These are phyloP conservation scores for Gymnogyps californianus DNA, from an alignment of 2,113 vertebrate genomes.

Conservation along the genomic window DNA sequence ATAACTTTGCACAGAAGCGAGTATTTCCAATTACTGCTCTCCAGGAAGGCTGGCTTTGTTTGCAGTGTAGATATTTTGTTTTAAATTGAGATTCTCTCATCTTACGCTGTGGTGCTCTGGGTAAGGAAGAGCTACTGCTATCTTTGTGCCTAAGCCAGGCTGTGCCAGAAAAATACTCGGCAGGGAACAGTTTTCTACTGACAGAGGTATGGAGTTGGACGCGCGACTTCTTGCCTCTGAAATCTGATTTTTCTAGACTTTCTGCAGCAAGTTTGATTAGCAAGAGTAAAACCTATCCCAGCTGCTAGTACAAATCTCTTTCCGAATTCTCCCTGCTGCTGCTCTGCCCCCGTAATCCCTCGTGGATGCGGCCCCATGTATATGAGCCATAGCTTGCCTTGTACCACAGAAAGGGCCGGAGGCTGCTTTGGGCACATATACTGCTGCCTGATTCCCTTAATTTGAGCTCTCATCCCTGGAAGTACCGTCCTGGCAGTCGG, in stretches of 20 bases:
- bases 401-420: neutral
- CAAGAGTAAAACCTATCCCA: neutral
- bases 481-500: rapidly evolving
- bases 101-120: neutral
- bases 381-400: neutral
- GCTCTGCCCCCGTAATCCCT: neutral
- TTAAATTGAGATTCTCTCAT: neutral
- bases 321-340: neutral
- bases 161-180: neutral
- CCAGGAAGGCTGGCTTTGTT: neutral
- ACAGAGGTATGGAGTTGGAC: neutral
- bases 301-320: neutral
- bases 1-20: rapidly evolving
- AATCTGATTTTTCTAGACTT: neutral
- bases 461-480: neutral
- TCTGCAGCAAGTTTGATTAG: neutral
- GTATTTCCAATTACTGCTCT: neutral
- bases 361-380: rapidly evolving
- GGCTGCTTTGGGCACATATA: neutral
- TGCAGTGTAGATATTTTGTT: neutral
- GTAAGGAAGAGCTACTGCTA: neutral
- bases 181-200: neutral
- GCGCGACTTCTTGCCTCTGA: neutral
- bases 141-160: neutral
- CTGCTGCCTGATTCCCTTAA: rapidly evolving